Conservation (phyloP, 2,113 vertebrate species). For the Gopherus flavomarginatus region DNA sequence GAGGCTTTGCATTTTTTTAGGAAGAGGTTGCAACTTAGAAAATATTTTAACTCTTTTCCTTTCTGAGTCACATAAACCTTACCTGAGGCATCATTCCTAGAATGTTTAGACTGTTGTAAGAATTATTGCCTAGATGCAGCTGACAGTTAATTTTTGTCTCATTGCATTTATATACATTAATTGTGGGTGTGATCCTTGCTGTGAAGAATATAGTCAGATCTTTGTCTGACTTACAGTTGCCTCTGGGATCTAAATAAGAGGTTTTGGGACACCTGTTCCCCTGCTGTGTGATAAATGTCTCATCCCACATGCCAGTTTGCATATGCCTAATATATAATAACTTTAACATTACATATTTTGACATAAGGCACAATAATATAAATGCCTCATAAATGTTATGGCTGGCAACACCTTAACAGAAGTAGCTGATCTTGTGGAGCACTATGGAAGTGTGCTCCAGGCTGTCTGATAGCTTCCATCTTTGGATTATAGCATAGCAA, state of each 20-base stretch:
- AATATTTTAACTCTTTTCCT: neutral
- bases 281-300: neutral
- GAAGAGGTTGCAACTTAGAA: neutral
- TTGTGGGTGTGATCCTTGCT: neutral
- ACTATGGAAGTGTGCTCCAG: neutral
- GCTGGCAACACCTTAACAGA: neutral
- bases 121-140: neutral
- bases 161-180: constrained; percentile 35
- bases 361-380: neutral
- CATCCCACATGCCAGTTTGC: neutral
- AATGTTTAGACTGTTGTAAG: constrained; percentile 18
- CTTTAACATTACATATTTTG: neutral
- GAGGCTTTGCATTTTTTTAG: neutral
- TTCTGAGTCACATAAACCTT: neutral
- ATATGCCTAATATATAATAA: neutral
- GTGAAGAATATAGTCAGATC: neutral
- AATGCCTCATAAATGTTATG: neutral
- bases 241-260: neutral
- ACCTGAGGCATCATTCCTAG: neutral
- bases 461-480: neutral
- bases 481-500: neutral
- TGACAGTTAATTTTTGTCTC: constrained; percentile 30
- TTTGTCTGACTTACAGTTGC: neutral
- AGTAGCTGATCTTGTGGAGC: neutral
- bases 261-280: neutral